Base-by-base conservation (phyloP, 1,140 invertebrate genomes). In the Manduca sexta region DNA sequence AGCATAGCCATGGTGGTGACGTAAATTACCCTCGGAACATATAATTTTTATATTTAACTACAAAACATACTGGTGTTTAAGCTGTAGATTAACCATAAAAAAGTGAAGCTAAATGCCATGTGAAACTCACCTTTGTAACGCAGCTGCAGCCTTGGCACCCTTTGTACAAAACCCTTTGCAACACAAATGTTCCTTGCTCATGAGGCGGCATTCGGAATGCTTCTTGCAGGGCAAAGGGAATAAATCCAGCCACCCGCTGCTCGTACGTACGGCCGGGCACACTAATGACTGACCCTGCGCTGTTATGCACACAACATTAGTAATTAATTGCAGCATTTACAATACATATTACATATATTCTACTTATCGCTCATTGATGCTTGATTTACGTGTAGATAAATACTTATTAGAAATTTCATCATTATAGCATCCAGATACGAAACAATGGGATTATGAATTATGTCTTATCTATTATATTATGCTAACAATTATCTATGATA, bases 161-260 rank as follows among this genome's bases (percentile, higher is more conserved):
- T 83, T 86, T 1, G 84, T 86, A 46, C 86, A 87, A 53, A 79
- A 70, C 12, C 77, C 77, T 37, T 78, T 82, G 55, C 86, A 87
- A 55, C 86, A 87, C 3, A 85, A 63, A 41, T 84, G 83, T 49
- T 69, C 64, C 3, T 60, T 47, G 41, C 83, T 78, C 86, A 87
- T 86, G 4, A 86, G 62, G 18, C 62, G 56, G 61, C 86, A 87
- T 46, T 87, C 84, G 2, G 65, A 57, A 45, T 75, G 64, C 49
- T 80, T 75, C n/a, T 43, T 59, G 54, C 86, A 87, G 1, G 86
- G 86, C 40, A 87, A 58, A 4, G 86, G 86, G 44, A 87, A 87
- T 31, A 86, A 60, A 44, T 87, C 86, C 49, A 85, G 51, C 82
- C 82, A 85, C 8, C 82, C 80, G 53, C 82, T 85, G 18, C 60